These are phyloP conservation scores for Glareola pratincola DNA, from an alignment of 2,113 vertebrate species.

Conservation along the genomic window DNA sequence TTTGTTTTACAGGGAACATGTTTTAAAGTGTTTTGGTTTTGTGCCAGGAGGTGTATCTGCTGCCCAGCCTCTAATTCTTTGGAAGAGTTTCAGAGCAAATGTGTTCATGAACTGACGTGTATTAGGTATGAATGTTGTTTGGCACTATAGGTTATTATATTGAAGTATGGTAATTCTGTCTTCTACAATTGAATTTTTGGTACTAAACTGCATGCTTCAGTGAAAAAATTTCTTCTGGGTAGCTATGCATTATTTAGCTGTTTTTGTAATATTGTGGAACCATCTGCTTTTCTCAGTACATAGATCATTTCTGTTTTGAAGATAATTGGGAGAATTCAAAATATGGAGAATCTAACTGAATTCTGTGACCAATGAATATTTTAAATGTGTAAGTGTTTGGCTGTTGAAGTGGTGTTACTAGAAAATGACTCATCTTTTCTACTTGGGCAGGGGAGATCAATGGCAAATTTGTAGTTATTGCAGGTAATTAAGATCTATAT, in stretches of 20 bases:
- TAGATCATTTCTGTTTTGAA: neutral
- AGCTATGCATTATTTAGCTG: neutral
- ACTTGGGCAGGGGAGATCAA: neutral
- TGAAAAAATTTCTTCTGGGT: neutral
- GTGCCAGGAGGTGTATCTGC: neutral
- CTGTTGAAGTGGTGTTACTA: neutral
- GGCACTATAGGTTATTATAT: neutral
- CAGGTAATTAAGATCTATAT: neutral
- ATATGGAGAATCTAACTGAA: neutral
- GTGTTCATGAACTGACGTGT: neutral
- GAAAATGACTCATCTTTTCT: neutral
- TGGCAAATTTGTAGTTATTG: neutral
- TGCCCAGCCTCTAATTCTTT: neutral
- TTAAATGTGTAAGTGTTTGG: neutral
- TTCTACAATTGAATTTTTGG: neutral
- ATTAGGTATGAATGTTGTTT: neutral
- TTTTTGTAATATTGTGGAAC: neutral
- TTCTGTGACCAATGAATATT: neutral
- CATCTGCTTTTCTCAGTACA: neutral
- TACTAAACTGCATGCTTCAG: neutral
- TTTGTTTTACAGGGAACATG: neutral
- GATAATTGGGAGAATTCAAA: neutral
- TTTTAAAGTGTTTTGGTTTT: constrained; percentile 20
- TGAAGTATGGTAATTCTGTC: neutral
- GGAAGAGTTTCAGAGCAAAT: constrained; percentile 13